These are phyloP conservation scores for Hemibagrus guttatus DNA, from an alignment of 2,797 vertebrate genomes.

Conservation along the genomic window DNA sequence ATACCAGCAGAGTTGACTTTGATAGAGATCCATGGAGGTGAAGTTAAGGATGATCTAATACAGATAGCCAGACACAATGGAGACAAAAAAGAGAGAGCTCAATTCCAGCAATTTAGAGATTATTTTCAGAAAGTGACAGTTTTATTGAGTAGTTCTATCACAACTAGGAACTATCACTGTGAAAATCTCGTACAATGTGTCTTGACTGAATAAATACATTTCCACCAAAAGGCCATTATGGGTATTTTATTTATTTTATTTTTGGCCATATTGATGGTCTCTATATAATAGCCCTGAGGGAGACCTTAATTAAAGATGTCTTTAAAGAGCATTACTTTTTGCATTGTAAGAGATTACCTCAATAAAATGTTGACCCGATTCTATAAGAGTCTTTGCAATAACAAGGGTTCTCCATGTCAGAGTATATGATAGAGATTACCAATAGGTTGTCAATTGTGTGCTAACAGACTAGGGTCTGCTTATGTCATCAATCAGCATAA, in stretches of 20 bases:
- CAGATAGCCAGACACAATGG: background rate
- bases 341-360: background rate
- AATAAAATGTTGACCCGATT: background rate
- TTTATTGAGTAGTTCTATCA: background rate
- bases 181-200: background rate
- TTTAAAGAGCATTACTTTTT: background rate
- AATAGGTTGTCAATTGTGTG: no score
- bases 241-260: background rate
- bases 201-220: background rate
- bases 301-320: background rate
- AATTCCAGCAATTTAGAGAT: background rate
- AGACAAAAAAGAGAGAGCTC: background rate
- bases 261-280: background rate
- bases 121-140: background rate
- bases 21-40: constrained; percentile 96
- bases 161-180: background rate
- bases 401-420: background rate
- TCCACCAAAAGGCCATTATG: background rate
- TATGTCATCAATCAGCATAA: background rate
- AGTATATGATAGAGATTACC: background rate
- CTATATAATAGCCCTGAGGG: background rate
- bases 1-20: constrained; percentile 96
- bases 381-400: background rate
- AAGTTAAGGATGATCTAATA: constrained; percentile 95
- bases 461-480: background rate